Percentiles rank a stretch among this genome's conserved stretches.
Evolutionary conservation across 1,140 invertebrate genomes (phyloP).

Genomic region (Heliconius hermathena): DNA sequence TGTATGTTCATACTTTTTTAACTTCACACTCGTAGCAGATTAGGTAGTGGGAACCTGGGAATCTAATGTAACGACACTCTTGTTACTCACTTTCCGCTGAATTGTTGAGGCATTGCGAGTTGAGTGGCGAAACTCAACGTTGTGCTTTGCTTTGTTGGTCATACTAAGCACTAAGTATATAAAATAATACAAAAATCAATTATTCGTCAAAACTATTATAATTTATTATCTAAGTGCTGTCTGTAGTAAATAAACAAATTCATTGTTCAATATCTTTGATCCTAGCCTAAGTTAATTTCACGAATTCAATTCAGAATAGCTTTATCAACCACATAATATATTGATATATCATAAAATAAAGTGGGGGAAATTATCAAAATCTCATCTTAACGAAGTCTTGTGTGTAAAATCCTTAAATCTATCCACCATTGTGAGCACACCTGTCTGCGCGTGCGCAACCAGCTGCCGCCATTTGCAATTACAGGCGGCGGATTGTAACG

Average conservation of each 20-base stretch:
- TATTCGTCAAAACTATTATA: neutral
- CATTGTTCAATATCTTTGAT: neutral
- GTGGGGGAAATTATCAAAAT: neutral
- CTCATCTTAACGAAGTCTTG: slow-evolving; percentile 8
- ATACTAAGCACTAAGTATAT: neutral
- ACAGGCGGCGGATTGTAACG: slow-evolving; percentile 31
- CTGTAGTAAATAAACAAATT: neutral
- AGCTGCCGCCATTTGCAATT: slow-evolving; percentile 40
- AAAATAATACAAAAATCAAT: neutral
- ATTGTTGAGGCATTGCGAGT: too few species aligned
- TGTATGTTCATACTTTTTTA: too few species aligned
- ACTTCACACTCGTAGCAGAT: too few species aligned
- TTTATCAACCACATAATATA: too few species aligned
- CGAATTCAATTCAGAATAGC: neutral
- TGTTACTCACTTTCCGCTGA: too few species aligned
- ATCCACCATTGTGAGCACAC: slow-evolving; percentile 28
- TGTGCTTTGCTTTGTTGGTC: neutral
- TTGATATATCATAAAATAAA: neutral
- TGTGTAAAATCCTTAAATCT: slow-evolving; percentile 14
- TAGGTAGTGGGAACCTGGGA: too few species aligned
- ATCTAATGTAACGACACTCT: too few species aligned
- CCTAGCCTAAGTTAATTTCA: neutral
- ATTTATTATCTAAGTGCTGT: neutral
- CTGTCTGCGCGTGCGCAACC: slow-evolving; percentile 38
- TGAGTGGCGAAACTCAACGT: too few species aligned